Percentiles rank a stretch among this genome's conserved stretches.
Conservation (phyloP, 2,888 invertebrate genomes). For the Scaptomyza caliginosa region DNA sequence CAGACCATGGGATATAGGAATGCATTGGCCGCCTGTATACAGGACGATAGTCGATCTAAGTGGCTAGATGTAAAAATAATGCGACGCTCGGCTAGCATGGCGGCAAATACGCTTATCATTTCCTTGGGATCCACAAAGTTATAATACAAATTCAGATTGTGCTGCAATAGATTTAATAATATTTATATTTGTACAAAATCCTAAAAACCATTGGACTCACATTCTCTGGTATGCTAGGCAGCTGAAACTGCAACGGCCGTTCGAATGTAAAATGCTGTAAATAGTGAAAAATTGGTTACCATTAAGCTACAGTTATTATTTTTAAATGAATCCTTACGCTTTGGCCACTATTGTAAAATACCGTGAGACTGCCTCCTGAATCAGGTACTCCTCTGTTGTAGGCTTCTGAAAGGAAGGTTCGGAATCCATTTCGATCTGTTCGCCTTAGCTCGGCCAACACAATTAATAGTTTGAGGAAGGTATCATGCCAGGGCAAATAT, state of each 20-base stretch:
- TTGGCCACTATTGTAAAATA: constrained; percentile 86
- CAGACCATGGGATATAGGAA: constrained; percentile 99
- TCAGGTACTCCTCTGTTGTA: constrained; percentile 89
- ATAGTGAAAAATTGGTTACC: constrained; percentile 59
- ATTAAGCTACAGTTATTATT: not conserved
- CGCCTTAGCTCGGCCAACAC: constrained; percentile 82
- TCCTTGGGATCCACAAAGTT: constrained; percentile 97
- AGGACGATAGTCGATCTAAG: constrained; percentile 94
- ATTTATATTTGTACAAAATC: not conserved
- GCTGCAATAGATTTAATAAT: constrained; percentile 86
- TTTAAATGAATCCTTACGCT: constrained; percentile 84
- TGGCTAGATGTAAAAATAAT: constrained; percentile 96
- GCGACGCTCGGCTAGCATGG: constrained; percentile 96
- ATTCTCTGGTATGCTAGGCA: constrained; percentile 98
- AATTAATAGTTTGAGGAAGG: constrained; percentile 87
- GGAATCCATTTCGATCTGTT: constrained; percentile 77
- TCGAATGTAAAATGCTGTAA: constrained; percentile 91
- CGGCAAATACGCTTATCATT: constrained; percentile 98
- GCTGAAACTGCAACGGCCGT: constrained; percentile 91
- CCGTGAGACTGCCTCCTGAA: constrained; percentile 87
- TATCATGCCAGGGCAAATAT: constrained; percentile 98
- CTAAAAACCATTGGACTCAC: constrained; percentile 86
- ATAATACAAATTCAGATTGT: constrained; percentile 98
- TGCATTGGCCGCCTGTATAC: constrained; percentile 96
- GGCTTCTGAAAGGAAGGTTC: constrained; percentile 87